These are phyloP conservation scores for Tichodroma muraria DNA, from an alignment of 2,113 vertebrate species.

Conservation along the genomic window DNA sequence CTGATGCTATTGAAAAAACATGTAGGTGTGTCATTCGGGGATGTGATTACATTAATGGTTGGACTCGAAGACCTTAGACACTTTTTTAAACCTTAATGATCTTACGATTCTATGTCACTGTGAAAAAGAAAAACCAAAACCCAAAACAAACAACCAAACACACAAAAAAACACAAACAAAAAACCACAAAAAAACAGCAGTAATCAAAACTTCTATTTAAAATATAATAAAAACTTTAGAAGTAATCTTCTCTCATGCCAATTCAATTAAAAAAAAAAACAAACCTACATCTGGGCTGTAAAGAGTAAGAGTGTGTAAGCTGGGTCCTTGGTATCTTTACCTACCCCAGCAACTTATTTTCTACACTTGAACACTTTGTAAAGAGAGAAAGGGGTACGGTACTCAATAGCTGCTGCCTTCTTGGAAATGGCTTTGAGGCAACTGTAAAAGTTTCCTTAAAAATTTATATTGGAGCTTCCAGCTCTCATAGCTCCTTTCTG, in stretches of 20 bases:
- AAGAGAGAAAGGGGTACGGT: neutral
- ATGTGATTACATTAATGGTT: neutral
- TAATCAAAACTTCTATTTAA: neutral
- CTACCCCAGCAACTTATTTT: neutral
- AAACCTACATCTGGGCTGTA: neutral
- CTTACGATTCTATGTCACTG: neutral
- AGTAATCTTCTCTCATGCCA: neutral
- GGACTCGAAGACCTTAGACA: neutral
- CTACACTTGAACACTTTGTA: neutral
- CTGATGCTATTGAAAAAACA: neutral
- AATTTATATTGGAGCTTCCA: neutral
- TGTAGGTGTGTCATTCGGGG: neutral
- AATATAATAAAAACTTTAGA: neutral
- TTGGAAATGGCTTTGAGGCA: neutral
- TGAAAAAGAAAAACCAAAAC: neutral
- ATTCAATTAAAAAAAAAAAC: neutral
- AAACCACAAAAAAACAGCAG: no score
- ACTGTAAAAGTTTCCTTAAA: neutral
- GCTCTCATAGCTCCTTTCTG: conserved; percentile 4
- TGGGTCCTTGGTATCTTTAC: neutral
- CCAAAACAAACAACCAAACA: neutral
- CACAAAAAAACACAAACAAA: neutral
- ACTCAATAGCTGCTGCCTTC: neutral
- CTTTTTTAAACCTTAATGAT: neutral
- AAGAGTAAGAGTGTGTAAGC: neutral